Percentiles rank a stretch among this genome's conserved stretches.
Conservation (phyloP, 1,140 invertebrate genomes). For the Eueides isabella region DNA sequence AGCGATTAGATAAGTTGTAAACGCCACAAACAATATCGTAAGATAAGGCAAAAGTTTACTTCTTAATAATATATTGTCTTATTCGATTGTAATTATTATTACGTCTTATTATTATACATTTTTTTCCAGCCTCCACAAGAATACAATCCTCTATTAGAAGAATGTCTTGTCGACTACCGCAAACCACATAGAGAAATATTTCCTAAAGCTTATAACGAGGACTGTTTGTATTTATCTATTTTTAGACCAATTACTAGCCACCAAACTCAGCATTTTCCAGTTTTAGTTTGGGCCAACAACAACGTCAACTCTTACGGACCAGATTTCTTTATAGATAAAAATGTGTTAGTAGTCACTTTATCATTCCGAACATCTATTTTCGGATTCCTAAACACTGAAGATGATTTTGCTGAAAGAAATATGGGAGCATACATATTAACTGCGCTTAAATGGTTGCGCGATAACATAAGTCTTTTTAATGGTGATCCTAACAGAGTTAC, state of each 20-base stretch:
- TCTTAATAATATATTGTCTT: too few relatives aligned
- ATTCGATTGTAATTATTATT: too few relatives aligned
- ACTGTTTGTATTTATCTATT: conserved; percentile 88
- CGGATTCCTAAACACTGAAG: conserved; percentile 81
- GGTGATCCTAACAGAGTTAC: conserved; percentile 73
- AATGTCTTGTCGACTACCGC: conserved; percentile 3
- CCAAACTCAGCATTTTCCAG: conserved; percentile 58
- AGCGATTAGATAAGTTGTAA: too few relatives aligned
- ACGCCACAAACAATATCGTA: too few relatives aligned
- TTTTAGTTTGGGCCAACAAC: conserved; percentile 87
- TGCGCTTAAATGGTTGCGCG: conserved; percentile 83
- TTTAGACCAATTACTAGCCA: conserved; percentile 81
- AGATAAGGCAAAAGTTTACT: too few relatives aligned
- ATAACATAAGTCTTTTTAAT: conserved; percentile 81
- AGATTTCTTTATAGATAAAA: conserved; percentile 82
- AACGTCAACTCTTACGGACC: conserved; percentile 76
- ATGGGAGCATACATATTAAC: conserved; percentile 82
- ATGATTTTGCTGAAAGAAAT: conserved; percentile 80
- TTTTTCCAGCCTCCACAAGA: conserved; percentile 58
- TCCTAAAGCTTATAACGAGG: conserved; percentile 76
- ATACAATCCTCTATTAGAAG: not conserved
- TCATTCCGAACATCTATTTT: conserved; percentile 84
- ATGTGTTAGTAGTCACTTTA: conserved; percentile 83
- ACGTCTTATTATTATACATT: too few relatives aligned
- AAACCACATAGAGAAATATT: not conserved